A percentile compares a stretch with the other conserved stretches of the same genome.
phyloP scores from a whole-genome alignment of 2,888 invertebrate genomes.

The Volucella zonaria region DNA sequence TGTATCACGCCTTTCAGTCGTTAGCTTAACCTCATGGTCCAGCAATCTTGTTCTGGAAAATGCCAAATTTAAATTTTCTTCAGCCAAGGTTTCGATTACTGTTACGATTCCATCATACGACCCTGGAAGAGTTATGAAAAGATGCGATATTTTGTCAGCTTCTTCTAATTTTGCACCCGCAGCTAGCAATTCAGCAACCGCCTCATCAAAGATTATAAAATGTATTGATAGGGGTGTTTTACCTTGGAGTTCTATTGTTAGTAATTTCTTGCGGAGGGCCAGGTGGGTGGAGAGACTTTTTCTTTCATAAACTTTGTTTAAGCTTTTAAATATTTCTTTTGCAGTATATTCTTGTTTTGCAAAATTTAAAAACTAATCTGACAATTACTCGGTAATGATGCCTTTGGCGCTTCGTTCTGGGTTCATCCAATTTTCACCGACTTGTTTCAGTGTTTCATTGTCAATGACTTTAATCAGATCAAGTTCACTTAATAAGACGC shows the following conservation, averaged over 20 bases:
- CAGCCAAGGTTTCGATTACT: constrained; percentile 78
- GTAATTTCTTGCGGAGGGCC: constrained; percentile 11
- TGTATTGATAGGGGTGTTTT: background rate
- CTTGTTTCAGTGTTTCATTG: constrained; percentile 4
- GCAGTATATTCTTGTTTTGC: constrained; percentile 20
- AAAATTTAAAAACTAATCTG: constrained; percentile 56
- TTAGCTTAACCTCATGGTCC: constrained; percentile 62
- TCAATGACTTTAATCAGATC: constrained; percentile 59
- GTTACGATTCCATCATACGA: constrained; percentile 79
- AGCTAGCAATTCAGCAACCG: background rate
- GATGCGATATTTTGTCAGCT: constrained; percentile 38
- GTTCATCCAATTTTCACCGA: constrained; percentile 48
- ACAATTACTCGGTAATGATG: constrained; percentile 50
- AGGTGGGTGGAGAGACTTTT: constrained; percentile 55
- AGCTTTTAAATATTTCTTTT: constrained; percentile 27
- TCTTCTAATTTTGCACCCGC: too few species aligned
- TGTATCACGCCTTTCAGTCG: constrained; percentile 69
- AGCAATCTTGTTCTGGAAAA: constrained; percentile 78
- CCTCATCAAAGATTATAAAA: too few species aligned
- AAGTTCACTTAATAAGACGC: constrained; percentile 47
- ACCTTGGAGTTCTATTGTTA: background rate
- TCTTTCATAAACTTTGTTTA: constrained; percentile 49
- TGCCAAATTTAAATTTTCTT: constrained; percentile 77
- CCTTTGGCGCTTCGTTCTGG: constrained; percentile 50
- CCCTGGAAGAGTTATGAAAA: constrained; percentile 78